Evolutionary conservation across 2,888 invertebrate species (phyloP).

Genomic region (Tachina grossa): DNA sequence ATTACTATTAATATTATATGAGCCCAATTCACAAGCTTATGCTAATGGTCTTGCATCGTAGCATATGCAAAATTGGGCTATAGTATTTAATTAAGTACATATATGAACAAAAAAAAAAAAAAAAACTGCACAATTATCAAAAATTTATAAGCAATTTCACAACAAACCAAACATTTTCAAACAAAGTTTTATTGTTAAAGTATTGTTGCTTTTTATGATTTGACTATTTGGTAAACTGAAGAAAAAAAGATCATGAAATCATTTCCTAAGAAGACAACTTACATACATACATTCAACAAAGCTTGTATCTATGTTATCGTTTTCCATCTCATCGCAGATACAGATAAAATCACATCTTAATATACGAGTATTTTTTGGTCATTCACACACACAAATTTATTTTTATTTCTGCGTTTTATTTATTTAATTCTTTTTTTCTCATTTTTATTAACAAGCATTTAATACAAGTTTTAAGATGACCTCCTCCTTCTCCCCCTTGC

Average conservation of each 20-base stretch:
- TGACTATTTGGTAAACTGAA: slow-evolving; percentile 57
- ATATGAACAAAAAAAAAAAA: no score
- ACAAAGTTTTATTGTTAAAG: slow-evolving; percentile 23
- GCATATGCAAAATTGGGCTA: no score
- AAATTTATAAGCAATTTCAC: slow-evolving; percentile 29
- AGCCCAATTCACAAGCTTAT: no score
- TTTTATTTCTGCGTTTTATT: slow-evolving; percentile 47
- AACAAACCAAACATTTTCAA: neutral
- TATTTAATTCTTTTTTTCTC: slow-evolving; percentile 13
- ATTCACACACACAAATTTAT: slow-evolving; percentile 48
- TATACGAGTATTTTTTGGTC: slow-evolving; percentile 2
- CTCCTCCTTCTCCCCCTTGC: slow-evolving; percentile 30
- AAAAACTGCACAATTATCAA: slow-evolving; percentile 52
- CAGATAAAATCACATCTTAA: slow-evolving; percentile 2
- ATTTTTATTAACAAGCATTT: slow-evolving; percentile 53
- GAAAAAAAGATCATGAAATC: slow-evolving; percentile 57
- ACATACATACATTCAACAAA: slow-evolving; percentile 37
- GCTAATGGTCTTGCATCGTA: no score
- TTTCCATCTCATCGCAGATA: slow-evolving; percentile 43
- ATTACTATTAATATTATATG: no score
- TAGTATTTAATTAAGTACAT: neutral
- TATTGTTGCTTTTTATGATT: slow-evolving; percentile 58
- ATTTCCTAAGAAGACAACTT: slow-evolving; percentile 44
- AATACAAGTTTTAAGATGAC: slow-evolving; percentile 47
- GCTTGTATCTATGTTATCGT: slow-evolving; percentile 25